Evolutionary conservation across 1,140 invertebrate genomes (phyloP), one percentile per base, ranked within the genome.

Genomic region (Chironomus striatipennis): DNA sequence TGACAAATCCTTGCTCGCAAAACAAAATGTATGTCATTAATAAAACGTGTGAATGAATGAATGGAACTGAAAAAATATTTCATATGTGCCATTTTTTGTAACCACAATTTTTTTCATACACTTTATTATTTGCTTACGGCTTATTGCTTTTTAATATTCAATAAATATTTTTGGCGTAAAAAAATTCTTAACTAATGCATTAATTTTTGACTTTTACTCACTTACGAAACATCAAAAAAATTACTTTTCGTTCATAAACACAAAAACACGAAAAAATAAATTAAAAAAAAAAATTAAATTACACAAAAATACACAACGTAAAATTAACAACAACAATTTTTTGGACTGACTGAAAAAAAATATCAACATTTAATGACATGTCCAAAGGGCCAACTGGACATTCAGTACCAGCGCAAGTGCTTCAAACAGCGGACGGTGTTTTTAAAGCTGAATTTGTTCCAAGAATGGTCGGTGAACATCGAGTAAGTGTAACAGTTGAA

Each of bases 371-470:
- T 34, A 34, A 34, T 34, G 24, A 34, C 24, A 34, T 34, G 24
- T 34, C 24, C 24, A 34, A 34, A 82, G 93, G 93, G 86, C 92
- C 93, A 79, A 92, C 91, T 79, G 93, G 92, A 81, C 90, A 92
- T 84, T 88, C 92, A 77, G 91, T 95, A 77, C 91, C 93, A 75
- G 93, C 94, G 76, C 92, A 93, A 83, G 92, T 96, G 73, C 88
- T 90, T 79, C 84, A 87, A 75, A 91, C 91, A 77, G 91, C 93
- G 78, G 86, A 90, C 43, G 90, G 88, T 2, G 89, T 90, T 73
- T 95, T 93, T 84, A 89, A 88, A 76, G 93, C 94, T 7, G 93
- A 95, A 81, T 96, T 95, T 82, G 91, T 91, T 73, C 94, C 94
- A 7, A 85, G 90, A 77, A 86, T 91, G 24, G 93, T 93, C 74